Base-by-base conservation (phyloP, 1,140 invertebrate genomes). In the Centruroides vittatus region DNA sequence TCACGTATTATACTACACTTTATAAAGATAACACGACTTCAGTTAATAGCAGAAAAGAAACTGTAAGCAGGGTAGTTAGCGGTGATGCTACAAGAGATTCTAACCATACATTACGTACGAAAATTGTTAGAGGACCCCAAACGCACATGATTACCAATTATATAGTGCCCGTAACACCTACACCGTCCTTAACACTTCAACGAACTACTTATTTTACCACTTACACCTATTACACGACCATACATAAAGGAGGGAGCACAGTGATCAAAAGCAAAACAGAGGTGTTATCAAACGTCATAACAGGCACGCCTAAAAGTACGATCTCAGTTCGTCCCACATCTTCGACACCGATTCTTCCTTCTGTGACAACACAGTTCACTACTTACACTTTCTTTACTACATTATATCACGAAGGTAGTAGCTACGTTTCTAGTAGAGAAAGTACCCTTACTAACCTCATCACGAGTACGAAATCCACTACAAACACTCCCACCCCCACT, bases 1-100 rank as follows among this genome's bases (percentile, higher is more conserved):
- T 88, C 67, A 93, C 89, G 0, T 93, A 91, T 70, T 92, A 86
- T 67, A 92, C 89, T 41, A 93, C 89, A 0, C 85, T 90, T 62
- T 89, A 88, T 69, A 84, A 85, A 12, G 86, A 89, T 65, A 85
- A 84, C 7, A 66, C 65, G 6, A 64, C 67, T 48, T 69, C 55
- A 55, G 85, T 89, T 3, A 86, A 85, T 2, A 92, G 87, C 70
- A 77, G 87, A 46, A 87, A 91, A 73, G 86, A 92, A 75, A 92
- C 89, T 2, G 80, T 91, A 53, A 89, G 88, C 0, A 92, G 90
- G 74, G 75, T 64, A 46, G 46, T 61, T 4, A 11, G 41, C 13
- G 59, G 50, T 11, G 53, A 23, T 35, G 23, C 23, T 23, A 58
- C 57, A 49, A 35, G 41, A n/a, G 58, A 36, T 13, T 36, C 41